Evolutionary conservation across 2,888 invertebrate species (phyloP).

Genomic region (Ormyrus pomaceus): DNA sequence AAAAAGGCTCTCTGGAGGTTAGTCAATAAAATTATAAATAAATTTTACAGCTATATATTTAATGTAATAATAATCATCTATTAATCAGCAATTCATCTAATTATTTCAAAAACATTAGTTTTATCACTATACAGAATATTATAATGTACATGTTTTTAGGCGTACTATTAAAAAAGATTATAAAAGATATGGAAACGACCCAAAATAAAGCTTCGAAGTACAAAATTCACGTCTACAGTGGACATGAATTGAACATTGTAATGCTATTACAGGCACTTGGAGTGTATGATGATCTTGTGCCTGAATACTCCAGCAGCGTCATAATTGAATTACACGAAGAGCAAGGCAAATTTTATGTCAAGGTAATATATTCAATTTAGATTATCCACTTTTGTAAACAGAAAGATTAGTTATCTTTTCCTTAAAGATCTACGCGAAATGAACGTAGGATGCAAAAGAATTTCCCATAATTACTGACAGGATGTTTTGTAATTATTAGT

Average conservation of each 20-base stretch:
- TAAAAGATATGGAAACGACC: slow-evolving; percentile 18
- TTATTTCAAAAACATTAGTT: no score
- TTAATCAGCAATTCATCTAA: no score
- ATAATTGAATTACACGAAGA: slow-evolving; percentile 77
- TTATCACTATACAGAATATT: no score
- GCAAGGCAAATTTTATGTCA: slow-evolving; percentile 72
- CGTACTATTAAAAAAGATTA: slow-evolving; percentile 13
- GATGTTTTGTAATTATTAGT: no score
- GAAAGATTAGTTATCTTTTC: no score
- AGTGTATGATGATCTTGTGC: slow-evolving; percentile 78
- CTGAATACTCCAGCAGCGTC: slow-evolving; percentile 78
- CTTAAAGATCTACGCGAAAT: no score
- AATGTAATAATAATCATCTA: no score
- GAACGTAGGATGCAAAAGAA: no score
- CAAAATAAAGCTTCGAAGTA: background rate
- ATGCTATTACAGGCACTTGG: slow-evolving; percentile 78
- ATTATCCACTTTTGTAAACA: no score
- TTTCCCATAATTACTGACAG: no score
- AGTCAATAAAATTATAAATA: background rate
- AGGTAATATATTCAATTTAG: slow-evolving; percentile 68
- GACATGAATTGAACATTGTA: slow-evolving; percentile 72
- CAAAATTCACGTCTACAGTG: slow-evolving; percentile 53
- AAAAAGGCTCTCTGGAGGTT: slow-evolving; percentile 52
- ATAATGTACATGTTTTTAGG: slow-evolving; percentile 26
- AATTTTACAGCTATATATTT: no score